These are phyloP conservation scores for Calameuta pallipes DNA, from an alignment of 2,888 invertebrate genomes.

Conservation along the genomic window DNA sequence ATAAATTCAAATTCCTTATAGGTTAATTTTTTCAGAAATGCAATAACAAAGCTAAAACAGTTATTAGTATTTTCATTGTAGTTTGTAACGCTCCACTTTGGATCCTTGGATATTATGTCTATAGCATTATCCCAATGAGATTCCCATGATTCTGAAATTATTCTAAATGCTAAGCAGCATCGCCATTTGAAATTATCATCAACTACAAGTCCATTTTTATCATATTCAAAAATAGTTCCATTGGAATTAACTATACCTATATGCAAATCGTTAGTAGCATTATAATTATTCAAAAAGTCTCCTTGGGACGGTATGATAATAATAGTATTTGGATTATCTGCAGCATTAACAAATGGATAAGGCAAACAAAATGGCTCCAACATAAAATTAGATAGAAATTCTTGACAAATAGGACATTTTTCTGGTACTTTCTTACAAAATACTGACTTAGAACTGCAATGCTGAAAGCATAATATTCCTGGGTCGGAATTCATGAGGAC, in stretches of 20 bases:
- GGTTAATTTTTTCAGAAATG: conserved; percentile 79
- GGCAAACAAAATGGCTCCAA: conserved; percentile 73
- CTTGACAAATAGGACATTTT: conserved; percentile 80
- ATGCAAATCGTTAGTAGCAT: conserved; percentile 86
- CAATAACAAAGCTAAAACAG: conserved; percentile 88
- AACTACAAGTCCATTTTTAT: conserved; percentile 76
- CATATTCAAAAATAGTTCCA: conserved; percentile 86
- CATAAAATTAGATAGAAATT: conserved; percentile 29
- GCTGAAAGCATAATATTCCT: conserved; percentile 90
- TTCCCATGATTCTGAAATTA: conserved; percentile 54
- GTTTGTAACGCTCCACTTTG: conserved; percentile 75
- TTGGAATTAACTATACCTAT: conserved; percentile 89
- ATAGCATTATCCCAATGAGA: conserved; percentile 55
- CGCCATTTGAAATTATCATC: conserved; percentile 52
- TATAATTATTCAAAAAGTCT: conserved; percentile 87
- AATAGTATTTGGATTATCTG: conserved; percentile 82
- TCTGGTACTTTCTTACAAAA: conserved; percentile 85
- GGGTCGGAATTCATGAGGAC: conserved; percentile 69
- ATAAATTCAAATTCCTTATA: conserved; percentile 62
- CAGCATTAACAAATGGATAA: conserved; percentile 87
- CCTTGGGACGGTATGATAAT: conserved; percentile 90
- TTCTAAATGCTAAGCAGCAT: conserved; percentile 44
- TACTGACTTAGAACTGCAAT: conserved; percentile 82
- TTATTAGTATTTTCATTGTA: conserved; percentile 84
- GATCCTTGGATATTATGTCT: conserved; percentile 68